Conservation (phyloP, 37 sponge, comb jelly and placozoan genomes). For the Diacarnus erythraeanus region DNA sequence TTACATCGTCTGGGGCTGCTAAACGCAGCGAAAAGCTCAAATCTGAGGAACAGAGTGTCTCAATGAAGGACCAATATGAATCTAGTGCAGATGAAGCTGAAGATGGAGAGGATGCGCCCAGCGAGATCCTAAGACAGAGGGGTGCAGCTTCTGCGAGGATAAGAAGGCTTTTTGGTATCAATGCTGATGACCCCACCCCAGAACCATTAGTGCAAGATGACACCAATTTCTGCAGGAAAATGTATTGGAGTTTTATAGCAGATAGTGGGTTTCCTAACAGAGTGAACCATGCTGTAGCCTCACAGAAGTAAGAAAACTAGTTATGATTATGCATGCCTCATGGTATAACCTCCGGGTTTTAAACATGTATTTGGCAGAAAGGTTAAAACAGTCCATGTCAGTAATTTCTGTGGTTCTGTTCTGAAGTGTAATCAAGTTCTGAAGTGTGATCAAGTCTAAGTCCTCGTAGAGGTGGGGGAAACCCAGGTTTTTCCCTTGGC, state of each 20-base stretch:
- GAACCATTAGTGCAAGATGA: neutral
- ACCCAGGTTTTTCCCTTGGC: too few relatives aligned
- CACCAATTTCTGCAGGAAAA: constrained; percentile 10
- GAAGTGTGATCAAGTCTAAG: too few relatives aligned
- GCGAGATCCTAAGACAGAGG: neutral
- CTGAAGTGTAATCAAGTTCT: too few relatives aligned
- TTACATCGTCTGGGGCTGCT: too few relatives aligned
- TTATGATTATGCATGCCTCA: neutral
- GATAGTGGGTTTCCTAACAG: constrained; percentile 72
- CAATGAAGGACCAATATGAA: neutral
- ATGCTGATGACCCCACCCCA: neutral
- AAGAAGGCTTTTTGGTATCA: neutral
- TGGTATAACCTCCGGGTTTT: too few relatives aligned
- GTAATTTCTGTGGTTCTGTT: too few relatives aligned
- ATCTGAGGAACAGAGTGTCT: neutral
- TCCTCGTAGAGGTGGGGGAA: too few relatives aligned
- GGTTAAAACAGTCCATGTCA: too few relatives aligned
- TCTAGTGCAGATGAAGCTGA: constrained; percentile 2
- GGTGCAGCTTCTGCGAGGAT: neutral
- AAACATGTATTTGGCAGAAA: too few relatives aligned
- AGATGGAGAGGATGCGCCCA: neutral
- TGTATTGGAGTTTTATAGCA: constrained; percentile 43
- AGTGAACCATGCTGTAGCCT: constrained; percentile 74
- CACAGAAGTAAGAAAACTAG: constrained; percentile 6
- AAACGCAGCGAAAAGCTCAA: too few relatives aligned